phyloP scores from a whole-genome alignment of 2,797 vertebrate genomes.

The Tympanoctomys barrerae region DNA sequence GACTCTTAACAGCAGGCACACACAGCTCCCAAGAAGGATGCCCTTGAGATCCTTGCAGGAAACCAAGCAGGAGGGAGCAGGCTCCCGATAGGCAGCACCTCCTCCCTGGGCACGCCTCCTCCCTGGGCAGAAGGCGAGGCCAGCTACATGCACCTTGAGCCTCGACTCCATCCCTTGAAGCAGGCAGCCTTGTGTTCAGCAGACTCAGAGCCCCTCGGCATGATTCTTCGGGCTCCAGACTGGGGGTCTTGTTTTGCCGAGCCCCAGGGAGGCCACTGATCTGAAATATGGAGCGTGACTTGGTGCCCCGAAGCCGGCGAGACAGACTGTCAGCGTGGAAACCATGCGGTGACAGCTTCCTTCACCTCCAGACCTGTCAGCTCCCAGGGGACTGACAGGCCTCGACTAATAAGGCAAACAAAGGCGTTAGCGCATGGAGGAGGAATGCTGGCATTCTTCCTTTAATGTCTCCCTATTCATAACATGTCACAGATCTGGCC shows the following conservation, averaged over 20 bases:
- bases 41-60: not conserved
- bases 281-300: slow-evolving; percentile 86
- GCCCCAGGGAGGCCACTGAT: slow-evolving; percentile 79
- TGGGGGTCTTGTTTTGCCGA: slow-evolving; percentile 79
- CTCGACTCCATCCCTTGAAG: slow-evolving; percentile 4
- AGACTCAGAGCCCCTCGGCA: slow-evolving; percentile 47
- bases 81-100: not conserved
- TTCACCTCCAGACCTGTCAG: slow-evolving; percentile 85
- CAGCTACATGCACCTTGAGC: not conserved
- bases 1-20: not conserved
- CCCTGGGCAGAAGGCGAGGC: not conserved
- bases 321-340: slow-evolving; percentile 86
- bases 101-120: too few relatives aligned
- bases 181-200: slow-evolving; percentile 59
- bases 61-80: not conserved
- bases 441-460: slow-evolving; percentile 92
- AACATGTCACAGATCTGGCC: slow-evolving; percentile 85
- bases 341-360: slow-evolving; percentile 88
- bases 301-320: slow-evolving; percentile 84
- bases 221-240: slow-evolving; percentile 84
- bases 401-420: slow-evolving; percentile 92
- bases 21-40: not conserved
- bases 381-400: slow-evolving; percentile 86
- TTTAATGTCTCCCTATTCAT: slow-evolving; percentile 88
- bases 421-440: slow-evolving; percentile 90